Base-by-base conservation (phyloP, 2,797 vertebrate genomes). In the Megalops cyprinoides region DNA sequence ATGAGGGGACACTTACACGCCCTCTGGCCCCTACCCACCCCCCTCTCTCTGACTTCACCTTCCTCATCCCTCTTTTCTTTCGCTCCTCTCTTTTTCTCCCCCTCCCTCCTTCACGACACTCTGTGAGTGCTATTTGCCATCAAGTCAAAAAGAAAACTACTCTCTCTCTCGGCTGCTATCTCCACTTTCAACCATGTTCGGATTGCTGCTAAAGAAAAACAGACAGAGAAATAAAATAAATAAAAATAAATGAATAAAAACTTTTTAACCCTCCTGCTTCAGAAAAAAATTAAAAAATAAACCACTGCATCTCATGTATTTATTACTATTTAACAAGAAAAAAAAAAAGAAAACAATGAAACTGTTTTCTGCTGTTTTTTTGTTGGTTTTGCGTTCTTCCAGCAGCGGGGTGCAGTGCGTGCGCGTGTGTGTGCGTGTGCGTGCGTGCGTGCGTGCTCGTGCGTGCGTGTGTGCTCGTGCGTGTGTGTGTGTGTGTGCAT, bases 251-350 rank as follows among this genome's bases (percentile, higher is more conserved):
- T 86, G 85, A 87, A 88, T 86, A 88, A 87, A 71, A 71, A 93
- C 94, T 93, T 95, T 95, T 94, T 93, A 94, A 95, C 92, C 93
- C 92, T 94, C 94, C 93, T 93, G 93, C 94, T 95, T 94, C 92
- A 94, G 92, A 94, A 92, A 94, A 94, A 88, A 94, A 91, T 85
- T 88, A 92, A 92, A 93, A 86, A 93, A 90, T 93, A 93, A 95
- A 94, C 92, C 94, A 95, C 94, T 95, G 94, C 94, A 95, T 95
- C 94, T 95, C 93, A 95, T 95, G 94, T 95, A 95, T 95, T 95
- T 95, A 95, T 95, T 95, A 95, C 94, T 95, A 95, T 95, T 95
- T 95, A 95, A 94, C 93, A 95, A 93, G 91, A 93, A 94, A 94
- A 92, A 94, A 94, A 89, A 88, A 91, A 92, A 93, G 83, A 79